These are phyloP conservation scores for Tricholaema leucomelas DNA, from an alignment of 2,113 vertebrate species.

Conservation along the genomic window DNA sequence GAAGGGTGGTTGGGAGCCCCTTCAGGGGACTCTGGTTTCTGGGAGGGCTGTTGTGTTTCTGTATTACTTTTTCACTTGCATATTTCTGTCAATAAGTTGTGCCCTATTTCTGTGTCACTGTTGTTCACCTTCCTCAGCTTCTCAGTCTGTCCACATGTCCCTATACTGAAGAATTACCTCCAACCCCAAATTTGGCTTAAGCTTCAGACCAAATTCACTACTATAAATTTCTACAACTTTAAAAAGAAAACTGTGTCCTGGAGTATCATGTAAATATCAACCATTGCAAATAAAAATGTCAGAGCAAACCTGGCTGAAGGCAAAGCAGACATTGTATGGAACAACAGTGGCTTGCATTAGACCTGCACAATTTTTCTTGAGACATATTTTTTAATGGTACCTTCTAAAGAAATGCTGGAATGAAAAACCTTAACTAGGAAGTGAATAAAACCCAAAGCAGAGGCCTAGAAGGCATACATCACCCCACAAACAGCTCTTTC, in stretches of 20 bases:
- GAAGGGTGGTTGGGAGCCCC: too few relatives aligned
- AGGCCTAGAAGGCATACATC: not conserved
- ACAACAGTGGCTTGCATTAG: not conserved
- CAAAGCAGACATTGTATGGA: not conserved
- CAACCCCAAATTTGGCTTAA: not conserved
- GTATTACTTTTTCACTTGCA: too few relatives aligned
- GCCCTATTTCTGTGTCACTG: not conserved
- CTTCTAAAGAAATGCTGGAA: constrained; percentile 3
- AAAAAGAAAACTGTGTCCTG: not conserved
- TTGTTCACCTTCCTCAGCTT: not conserved
- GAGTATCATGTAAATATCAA: not conserved
- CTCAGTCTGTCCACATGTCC: not conserved
- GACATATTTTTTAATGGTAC: not conserved
- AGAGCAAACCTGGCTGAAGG: not conserved
- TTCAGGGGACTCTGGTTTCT: too few relatives aligned
- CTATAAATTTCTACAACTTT: not conserved
- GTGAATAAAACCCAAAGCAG: not conserved
- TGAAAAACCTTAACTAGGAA: not conserved
- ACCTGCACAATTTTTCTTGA: not conserved
- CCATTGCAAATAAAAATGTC: not conserved
- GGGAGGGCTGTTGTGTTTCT: too few relatives aligned
- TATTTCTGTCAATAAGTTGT: not conserved
- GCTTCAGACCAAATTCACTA: not conserved
- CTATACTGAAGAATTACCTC: not conserved
- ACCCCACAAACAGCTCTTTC: not conserved